These are phyloP conservation scores for Pachyrhynchus sulphureomaculatus DNA, from an alignment of 1,140 invertebrate species.

Conservation along the genomic window DNA sequence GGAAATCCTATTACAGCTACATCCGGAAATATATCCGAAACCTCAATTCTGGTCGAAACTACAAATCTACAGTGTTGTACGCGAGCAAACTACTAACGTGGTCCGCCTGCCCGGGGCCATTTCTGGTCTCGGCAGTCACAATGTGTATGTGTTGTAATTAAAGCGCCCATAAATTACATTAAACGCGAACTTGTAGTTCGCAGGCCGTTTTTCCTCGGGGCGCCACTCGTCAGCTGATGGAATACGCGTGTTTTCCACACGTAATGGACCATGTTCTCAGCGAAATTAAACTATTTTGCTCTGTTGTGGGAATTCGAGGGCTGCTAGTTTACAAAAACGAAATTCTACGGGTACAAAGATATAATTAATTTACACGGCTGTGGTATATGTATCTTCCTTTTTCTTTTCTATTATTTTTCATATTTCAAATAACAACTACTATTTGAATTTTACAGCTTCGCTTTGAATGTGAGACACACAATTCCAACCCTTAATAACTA, in stretches of 20 bases:
- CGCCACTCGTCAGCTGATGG: constrained; percentile 29
- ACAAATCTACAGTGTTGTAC: constrained; percentile 24
- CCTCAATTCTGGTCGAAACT: not conserved
- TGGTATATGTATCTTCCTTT: too few species aligned
- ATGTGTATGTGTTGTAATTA: constrained; percentile 32
- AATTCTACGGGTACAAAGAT: too few species aligned
- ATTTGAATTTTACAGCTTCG: too few species aligned
- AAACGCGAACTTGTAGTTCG: constrained; percentile 35
- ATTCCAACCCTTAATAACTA: too few species aligned
- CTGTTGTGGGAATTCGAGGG: too few species aligned
- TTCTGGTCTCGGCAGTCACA: constrained; percentile 26
- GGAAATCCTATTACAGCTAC: too few species aligned
- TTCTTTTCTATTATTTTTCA: too few species aligned
- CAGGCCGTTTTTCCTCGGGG: constrained; percentile 28
- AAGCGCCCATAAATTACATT: constrained; percentile 37
- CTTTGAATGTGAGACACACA: too few species aligned
- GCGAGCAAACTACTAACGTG: constrained; percentile 19
- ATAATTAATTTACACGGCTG: too few species aligned
- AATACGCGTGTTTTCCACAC: constrained; percentile 38
- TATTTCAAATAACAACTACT: too few species aligned
- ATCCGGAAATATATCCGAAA: too few species aligned
- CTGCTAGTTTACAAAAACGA: too few species aligned
- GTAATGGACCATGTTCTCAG: constrained; percentile 26
- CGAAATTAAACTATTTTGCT: constrained; percentile 15
- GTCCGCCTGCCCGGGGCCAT: constrained; percentile 12